Base-by-base conservation (phyloP, 2,113 vertebrate species). In the Pterocles gutturalis region DNA sequence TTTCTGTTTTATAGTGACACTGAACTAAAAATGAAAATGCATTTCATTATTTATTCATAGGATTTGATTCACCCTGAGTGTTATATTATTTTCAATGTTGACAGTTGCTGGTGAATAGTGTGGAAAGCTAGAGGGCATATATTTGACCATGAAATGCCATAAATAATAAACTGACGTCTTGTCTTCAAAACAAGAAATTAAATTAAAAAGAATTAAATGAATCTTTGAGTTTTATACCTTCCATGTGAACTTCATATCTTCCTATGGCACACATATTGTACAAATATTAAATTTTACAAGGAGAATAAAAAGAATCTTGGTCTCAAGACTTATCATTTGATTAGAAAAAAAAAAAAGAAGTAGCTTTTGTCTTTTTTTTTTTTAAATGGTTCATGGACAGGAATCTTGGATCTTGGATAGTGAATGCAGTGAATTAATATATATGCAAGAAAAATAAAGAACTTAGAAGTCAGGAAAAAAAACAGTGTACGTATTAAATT, bases 11-110 rank as follows among this genome's bases (percentile, higher is more conserved):
- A 91, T 34, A 83, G 67, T 71, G 73, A 82, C 22, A 62, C 28
- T 82, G 85, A 93, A 90, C 94, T 87, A 91, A 77, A 95, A 96
- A 93, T 81, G 48, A 94, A 96, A 97, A 95, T 87, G 65, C 45
- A 84, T 96, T 84, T 76, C n/a, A 96, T 94, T 94, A 77, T 91
- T 95, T 96, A 97, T 97, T 98, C 91, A 94, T 96, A 60, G 60
- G 51, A 91, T 90, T 87, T 93, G 72, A 96, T 97, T 97, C 53
- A 96, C 34, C 45, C 89, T 94, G 73, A 92, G 92, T 96, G 69
- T 95, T 94, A 96, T 90, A 84, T 81, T 96, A 91, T 70, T 90
- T 90, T 91, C 33, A 18, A 22, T 80, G 88, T 57, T 96, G 96
- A 94, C 84, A 95, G 83, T 88, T 92, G 80, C 88, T 95, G 76